A percentile compares a stretch with the other conserved stretches of the same genome.
phyloP scores from a whole-genome alignment of 2,888 invertebrate species.

The Unio pictorum region DNA sequence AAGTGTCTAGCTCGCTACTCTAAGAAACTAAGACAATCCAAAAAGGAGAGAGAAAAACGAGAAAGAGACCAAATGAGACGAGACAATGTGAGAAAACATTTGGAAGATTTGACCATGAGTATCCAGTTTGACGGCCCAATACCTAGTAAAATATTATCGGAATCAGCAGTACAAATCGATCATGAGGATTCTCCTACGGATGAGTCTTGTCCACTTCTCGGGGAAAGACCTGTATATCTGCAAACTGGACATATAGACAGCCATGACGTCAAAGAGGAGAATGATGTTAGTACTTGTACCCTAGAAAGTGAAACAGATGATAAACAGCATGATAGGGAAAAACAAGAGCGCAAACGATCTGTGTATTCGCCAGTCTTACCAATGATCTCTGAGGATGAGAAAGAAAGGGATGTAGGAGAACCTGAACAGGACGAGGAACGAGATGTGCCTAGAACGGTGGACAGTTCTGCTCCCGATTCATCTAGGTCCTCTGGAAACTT shows the following conservation, averaged over 20 bases:
- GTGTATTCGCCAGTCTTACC: slow-evolving; percentile 27
- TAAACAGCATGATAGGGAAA: background rate
- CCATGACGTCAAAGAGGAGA: slow-evolving; percentile 3
- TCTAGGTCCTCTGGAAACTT: background rate
- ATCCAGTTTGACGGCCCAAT: no score
- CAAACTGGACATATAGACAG: slow-evolving; percentile 19
- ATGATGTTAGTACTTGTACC: background rate
- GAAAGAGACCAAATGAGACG: slow-evolving; percentile 26
- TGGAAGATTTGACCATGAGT: slow-evolving; percentile 19
- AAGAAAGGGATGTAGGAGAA: slow-evolving; percentile 16
- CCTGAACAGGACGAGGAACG: slow-evolving; percentile 3
- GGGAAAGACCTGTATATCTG: slow-evolving; percentile 13
- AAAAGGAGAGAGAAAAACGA: slow-evolving; percentile 29
- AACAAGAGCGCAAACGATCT: slow-evolving; percentile 7
- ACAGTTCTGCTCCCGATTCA: no score
- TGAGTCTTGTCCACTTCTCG: slow-evolving; percentile 1
- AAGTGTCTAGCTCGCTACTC: slow-evolving; percentile 38
- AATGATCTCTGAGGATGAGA: slow-evolving; percentile 42
- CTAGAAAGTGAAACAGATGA: background rate
- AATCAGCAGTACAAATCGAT: no score
- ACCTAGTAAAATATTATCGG: no score
- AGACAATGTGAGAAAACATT: slow-evolving; percentile 20
- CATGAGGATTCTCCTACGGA: no score
- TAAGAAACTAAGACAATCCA: slow-evolving; percentile 37
- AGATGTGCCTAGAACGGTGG: no score